A percentile compares a stretch with the other conserved stretches of the same genome.
phyloP scores from a whole-genome alignment of 2,113 vertebrate species.

The Strix uralensis region DNA sequence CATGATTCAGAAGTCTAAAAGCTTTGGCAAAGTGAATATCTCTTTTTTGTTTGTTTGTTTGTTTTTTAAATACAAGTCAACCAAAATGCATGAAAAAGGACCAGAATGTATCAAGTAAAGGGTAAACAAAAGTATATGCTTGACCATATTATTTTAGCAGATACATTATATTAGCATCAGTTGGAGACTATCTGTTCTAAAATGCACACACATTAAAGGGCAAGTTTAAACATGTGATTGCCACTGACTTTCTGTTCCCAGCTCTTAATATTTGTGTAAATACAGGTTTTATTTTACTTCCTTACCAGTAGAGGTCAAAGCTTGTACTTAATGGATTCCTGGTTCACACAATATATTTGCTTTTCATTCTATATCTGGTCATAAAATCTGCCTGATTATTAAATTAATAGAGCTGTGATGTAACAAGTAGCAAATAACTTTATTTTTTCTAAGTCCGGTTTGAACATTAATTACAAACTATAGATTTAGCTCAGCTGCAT shows the following conservation, averaged over 20 bases:
- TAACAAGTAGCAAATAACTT: neutral
- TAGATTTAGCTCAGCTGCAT: neutral
- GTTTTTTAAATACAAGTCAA: neutral
- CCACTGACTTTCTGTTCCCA: conserved; percentile 3
- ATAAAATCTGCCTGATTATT: conserved; percentile 2
- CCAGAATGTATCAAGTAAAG: neutral
- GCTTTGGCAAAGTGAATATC: neutral
- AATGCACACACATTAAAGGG: conserved; percentile 12
- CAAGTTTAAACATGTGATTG: conserved; percentile 23
- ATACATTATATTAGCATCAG: neutral
- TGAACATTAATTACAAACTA: neutral
- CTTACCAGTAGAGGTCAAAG: conserved; percentile 19
- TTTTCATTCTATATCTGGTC: neutral
- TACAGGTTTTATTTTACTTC: conserved; percentile 27
- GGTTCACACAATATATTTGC: conserved; percentile 20
- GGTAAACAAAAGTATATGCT: neutral
- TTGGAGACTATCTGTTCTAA: neutral
- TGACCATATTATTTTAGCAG: neutral
- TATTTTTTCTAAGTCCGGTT: neutral
- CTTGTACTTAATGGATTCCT: conserved; percentile 22
- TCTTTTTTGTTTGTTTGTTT: neutral
- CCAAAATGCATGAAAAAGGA: neutral
- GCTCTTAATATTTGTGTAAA: conserved; percentile 41
- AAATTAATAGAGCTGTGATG: conserved; percentile 19
- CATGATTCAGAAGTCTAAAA: neutral